Percentiles rank a stretch among this genome's conserved stretches.
Conservation (phyloP, 1,140 invertebrate species). For the Bombus ignitus region DNA sequence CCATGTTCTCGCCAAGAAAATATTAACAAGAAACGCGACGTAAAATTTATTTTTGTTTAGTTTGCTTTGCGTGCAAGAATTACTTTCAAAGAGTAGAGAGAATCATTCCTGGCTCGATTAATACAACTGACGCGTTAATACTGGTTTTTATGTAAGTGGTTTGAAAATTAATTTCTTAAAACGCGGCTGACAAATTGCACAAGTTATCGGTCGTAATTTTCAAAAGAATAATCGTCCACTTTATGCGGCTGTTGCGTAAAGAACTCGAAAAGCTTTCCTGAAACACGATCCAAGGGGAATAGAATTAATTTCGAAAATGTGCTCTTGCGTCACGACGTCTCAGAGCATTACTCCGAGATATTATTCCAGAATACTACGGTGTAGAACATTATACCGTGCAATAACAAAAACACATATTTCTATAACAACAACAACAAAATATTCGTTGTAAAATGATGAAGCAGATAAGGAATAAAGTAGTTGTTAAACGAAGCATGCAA, state of each 20-base stretch:
- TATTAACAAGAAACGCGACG: too few species aligned
- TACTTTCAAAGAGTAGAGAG: background rate
- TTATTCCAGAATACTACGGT: background rate
- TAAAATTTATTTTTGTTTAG: too few species aligned
- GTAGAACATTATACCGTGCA: background rate
- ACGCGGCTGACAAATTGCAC: background rate
- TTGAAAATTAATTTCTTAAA: background rate
- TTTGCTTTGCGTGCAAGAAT: too few species aligned
- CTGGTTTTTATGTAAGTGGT: background rate
- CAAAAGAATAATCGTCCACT: background rate
- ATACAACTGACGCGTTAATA: background rate
- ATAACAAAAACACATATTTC: background rate
- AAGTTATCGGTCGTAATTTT: background rate
- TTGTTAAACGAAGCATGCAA: background rate
- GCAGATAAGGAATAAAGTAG: background rate
- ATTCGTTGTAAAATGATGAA: background rate
- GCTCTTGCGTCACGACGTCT: background rate
- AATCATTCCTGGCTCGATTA: background rate
- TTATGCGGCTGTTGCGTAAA: background rate
- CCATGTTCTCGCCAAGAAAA: too few species aligned
- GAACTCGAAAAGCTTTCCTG: background rate
- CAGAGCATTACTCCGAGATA: background rate
- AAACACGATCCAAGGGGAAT: background rate
- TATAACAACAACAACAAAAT: background rate
- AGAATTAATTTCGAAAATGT: conserved; percentile 20